Percentiles rank a stretch among this genome's conserved stretches.
Conservation (phyloP, 2,888 invertebrate species). For the Ashinkailepas kermadecensis region DNA sequence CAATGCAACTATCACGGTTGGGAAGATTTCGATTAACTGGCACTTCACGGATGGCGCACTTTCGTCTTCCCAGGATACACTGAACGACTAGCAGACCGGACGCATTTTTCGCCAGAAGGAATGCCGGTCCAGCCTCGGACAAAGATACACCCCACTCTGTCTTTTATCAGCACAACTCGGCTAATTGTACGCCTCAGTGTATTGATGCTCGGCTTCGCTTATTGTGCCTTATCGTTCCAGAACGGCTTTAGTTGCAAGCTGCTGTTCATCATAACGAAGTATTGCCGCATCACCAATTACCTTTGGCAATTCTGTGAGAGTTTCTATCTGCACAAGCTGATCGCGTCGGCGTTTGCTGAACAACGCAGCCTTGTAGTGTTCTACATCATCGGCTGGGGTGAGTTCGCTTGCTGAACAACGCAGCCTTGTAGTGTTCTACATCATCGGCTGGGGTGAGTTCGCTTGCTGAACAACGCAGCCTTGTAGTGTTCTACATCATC, state of each 20-base stretch:
- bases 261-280: constrained; percentile 36
- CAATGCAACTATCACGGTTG: too few species aligned
- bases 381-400: constrained; percentile 47
- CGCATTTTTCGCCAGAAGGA: too few species aligned
- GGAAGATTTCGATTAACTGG: too few species aligned
- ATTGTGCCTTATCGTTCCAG: constrained; percentile 32
- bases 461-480: too few species aligned
- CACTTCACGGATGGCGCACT: too few species aligned
- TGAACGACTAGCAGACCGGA: too few species aligned
- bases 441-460: constrained; percentile 43
- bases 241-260: constrained; percentile 38
- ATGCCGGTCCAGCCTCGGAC: too few species aligned
- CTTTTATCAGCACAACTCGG: too few species aligned
- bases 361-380: constrained; percentile 42
- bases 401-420: constrained; percentile 27
- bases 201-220: too few species aligned
- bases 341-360: constrained; percentile 44
- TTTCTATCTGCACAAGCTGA: constrained; percentile 46
- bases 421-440: constrained; percentile 35
- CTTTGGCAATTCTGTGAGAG: constrained; percentile 49
- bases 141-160: too few species aligned
- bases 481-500: constrained; percentile 35
- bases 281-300: constrained; percentile 44
- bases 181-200: too few species aligned
- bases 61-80: too few species aligned